Conservation (phyloP, 2,113 vertebrate species). For the Ciconia maguari region DNA sequence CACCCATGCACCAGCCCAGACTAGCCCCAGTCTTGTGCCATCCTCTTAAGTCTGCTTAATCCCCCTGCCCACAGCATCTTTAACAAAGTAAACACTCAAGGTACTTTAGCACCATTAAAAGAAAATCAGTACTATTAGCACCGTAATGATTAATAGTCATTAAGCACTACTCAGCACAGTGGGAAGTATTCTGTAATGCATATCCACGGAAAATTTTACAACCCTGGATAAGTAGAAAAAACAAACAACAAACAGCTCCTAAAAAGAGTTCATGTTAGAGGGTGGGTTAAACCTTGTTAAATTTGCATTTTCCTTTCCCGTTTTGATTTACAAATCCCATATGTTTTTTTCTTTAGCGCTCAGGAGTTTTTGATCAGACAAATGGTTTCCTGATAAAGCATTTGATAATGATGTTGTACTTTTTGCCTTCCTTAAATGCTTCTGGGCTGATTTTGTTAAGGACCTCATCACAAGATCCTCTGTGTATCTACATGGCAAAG, state of each 20-base stretch:
- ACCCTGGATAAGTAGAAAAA: not conserved
- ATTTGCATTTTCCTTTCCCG: not conserved
- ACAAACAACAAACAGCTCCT: not conserved
- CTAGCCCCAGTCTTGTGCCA: not conserved
- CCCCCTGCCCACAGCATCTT: not conserved
- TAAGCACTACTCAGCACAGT: not conserved
- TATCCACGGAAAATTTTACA: not conserved
- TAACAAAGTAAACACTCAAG: not conserved
- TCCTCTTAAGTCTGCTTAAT: not conserved
- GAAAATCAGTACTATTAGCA: not conserved
- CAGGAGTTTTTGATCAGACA: not conserved
- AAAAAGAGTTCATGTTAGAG: not conserved
- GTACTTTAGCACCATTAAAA: not conserved
- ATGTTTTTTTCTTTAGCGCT: not conserved
- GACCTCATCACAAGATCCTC: not conserved
- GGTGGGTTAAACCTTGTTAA: not conserved
- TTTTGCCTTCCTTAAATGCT: not conserved
- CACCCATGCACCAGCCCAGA: not conserved
- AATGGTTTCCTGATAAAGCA: not conserved
- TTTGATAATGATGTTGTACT: not conserved
- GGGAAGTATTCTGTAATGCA: not conserved
- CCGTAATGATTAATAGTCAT: not conserved
- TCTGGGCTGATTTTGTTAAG: not conserved
- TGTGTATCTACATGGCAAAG: not conserved
- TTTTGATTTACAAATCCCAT: not conserved